These are phyloP conservation scores for Orthosia gothica DNA, from an alignment of 2,888 invertebrate genomes.

Conservation along the genomic window DNA sequence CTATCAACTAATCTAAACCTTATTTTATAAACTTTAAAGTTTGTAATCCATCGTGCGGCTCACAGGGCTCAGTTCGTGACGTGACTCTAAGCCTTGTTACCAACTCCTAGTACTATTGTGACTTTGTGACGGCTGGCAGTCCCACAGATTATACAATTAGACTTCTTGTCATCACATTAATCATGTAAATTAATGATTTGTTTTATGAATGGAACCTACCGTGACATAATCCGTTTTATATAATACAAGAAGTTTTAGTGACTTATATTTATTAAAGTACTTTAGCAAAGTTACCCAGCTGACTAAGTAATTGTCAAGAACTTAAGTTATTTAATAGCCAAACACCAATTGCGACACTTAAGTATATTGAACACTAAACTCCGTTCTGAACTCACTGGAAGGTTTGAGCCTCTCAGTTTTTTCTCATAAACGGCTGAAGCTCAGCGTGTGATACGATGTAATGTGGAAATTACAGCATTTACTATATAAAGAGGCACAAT, in stretches of 20 bases:
- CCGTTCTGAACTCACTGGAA: neutral
- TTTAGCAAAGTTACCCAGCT: conserved; percentile 3
- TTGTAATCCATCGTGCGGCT: neutral
- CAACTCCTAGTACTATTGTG: conserved; percentile 52
- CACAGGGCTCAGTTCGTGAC: conserved; percentile 48
- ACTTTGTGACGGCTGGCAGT: conserved; percentile 51
- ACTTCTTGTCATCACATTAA: conserved; percentile 58
- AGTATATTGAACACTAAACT: neutral
- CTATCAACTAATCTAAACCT: conserved; percentile 18
- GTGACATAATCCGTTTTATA: conserved; percentile 17
- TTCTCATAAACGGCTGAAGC: neutral
- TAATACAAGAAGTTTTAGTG: neutral
- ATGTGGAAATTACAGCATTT: neutral
- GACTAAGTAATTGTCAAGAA: conserved; percentile 3
- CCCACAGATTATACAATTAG: conserved; percentile 59
- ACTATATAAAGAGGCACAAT: neutral
- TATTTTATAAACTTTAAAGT: conserved; percentile 8
- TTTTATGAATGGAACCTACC: conserved; percentile 40
- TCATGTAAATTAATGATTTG: conserved; percentile 55
- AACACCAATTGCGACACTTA: conserved; percentile 10
- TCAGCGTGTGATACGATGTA: conserved; percentile 12
- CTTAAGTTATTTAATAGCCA: neutral
- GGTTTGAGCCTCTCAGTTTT: neutral
- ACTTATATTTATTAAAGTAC: conserved; percentile 11
- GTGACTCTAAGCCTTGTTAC: conserved; percentile 57